Conservation (phyloP, 2,797 vertebrate species). For the Lagocephalus sceleratus region DNA sequence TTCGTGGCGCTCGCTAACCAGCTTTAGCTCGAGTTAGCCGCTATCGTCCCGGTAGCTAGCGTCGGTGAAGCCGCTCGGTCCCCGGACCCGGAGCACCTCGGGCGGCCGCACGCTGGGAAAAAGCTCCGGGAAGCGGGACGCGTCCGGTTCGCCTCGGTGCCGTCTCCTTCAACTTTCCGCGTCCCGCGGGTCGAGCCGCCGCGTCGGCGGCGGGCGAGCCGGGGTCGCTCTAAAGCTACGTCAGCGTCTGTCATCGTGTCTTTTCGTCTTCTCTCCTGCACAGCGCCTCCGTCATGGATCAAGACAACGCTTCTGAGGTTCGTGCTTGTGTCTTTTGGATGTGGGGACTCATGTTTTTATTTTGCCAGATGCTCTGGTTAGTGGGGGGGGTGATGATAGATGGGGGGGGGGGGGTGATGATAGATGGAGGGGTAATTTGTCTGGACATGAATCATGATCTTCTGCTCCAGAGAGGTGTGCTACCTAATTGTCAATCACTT, state of each 20-base stretch:
- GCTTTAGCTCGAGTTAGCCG: slow-evolving; percentile 56
- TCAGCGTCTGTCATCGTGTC: slow-evolving; percentile 49
- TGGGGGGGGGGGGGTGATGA: too few relatives aligned
- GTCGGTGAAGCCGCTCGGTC: slow-evolving; percentile 7
- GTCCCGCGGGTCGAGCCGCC: too few relatives aligned
- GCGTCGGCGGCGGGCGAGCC: too few relatives aligned
- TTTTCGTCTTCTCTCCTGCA: slow-evolving; percentile 20
- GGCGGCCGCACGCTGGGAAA: too few relatives aligned
- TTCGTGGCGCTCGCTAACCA: slow-evolving; percentile 15
- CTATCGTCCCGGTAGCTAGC: slow-evolving; percentile 25
- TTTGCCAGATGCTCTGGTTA: slow-evolving; percentile 15
- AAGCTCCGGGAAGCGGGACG: too few relatives aligned
- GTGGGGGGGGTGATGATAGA: neutral
- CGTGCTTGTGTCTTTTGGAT: neutral
- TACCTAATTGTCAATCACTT: neutral
- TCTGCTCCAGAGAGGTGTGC: neutral
- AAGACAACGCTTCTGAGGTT: slow-evolving; percentile 76
- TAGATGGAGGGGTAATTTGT: neutral
- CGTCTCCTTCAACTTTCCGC: too few relatives aligned
- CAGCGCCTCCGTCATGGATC: slow-evolving; percentile 69
- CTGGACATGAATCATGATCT: neutral
- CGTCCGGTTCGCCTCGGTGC: too few relatives aligned
- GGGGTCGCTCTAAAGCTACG: slow-evolving; percentile 32
- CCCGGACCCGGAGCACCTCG: too few relatives aligned
- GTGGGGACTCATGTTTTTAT: neutral